Percentiles rank a stretch among this genome's conserved stretches.
phyloP scores from a whole-genome alignment of 1,140 invertebrate species.

The Drosophila watanabei region DNA sequence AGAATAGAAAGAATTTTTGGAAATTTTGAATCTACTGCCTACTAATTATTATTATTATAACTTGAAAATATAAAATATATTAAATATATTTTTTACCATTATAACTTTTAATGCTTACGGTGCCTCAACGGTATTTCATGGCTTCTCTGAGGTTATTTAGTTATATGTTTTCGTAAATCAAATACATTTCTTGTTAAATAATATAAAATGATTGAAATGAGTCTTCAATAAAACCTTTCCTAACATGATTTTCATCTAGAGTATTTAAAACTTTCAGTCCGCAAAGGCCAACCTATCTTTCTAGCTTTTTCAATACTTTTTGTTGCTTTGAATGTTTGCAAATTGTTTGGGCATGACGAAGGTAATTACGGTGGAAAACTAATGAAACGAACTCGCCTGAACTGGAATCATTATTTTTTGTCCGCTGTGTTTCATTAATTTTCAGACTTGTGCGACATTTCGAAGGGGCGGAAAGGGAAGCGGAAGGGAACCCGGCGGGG shows the following conservation, averaged over 20 bases:
- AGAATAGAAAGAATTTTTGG: background rate
- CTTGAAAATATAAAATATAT: no score
- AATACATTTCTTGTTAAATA: background rate
- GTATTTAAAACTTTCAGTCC: background rate
- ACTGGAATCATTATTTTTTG: constrained; percentile 30
- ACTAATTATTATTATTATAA: background rate
- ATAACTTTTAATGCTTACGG: background rate
- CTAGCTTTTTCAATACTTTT: background rate
- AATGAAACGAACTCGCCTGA: constrained; percentile 46
- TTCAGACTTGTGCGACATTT: constrained; percentile 55
- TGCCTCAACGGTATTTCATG: background rate
- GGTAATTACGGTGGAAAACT: constrained; percentile 48
- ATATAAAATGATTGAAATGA: background rate
- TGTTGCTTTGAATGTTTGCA: constrained; percentile 18
- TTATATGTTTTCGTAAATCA: no score
- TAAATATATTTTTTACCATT: background rate
- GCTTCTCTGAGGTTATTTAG: no score
- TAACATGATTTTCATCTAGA: background rate
- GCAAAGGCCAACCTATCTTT: background rate
- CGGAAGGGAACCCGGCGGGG: constrained; percentile 9
- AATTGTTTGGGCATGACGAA: constrained; percentile 59
- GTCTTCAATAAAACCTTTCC: background rate
- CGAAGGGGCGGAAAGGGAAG: background rate
- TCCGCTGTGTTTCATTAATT: constrained; percentile 47
- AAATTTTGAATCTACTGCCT: background rate